Base-by-base conservation (phyloP, 2,888 invertebrate genomes). In the Athalia rosae region DNA sequence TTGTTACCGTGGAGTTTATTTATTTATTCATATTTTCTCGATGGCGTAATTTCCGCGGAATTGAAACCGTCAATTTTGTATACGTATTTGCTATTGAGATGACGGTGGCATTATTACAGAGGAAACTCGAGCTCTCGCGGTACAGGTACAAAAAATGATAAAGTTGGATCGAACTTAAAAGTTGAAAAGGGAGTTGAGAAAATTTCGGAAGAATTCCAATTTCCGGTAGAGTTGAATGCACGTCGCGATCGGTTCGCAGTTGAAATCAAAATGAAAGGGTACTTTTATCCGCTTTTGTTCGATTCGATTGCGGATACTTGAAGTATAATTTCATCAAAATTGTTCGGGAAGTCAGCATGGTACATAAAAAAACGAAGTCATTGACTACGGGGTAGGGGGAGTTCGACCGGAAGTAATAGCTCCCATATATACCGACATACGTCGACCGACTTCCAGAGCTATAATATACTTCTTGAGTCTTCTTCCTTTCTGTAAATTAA, bases 131-230 rank as follows among this genome's bases (percentile, higher is more conserved):
- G 71, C 58, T 71, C n/a, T n/a, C n/a, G n/a, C 58, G 71, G 56
- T 71, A 71, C 43, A 71, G 71, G 71, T 58, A 58, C 28, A 28
- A 28, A 71, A 58, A 71, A 71, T 71, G 56, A 71, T 71, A 71
- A 58, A 71, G 56, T 41, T 56, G 15, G 56, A 58, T 71, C 71
- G 45, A 71, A 56, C 58, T 15, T 71, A 58, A 58, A 71, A 71
- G 43, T 71, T 28, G 15, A 13, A 58, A 56, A 71, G 71, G 28
- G 28, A 28, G 28, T 28, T 71, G 56, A 43, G n/a, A 56, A 56
- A 71, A 71, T 71, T 56, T 71, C 56, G 45, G 58, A 71, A 71
- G 71, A 71, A 71, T 45, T 58, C 58, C 71, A 58, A 71, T 71
- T 71, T 45, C 15, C 56, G 56, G 45, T 58, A 28, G 28, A 28